These are phyloP conservation scores for Trichoplusia ni DNA, from an alignment of 1,140 invertebrate genomes.

Conservation along the genomic window DNA sequence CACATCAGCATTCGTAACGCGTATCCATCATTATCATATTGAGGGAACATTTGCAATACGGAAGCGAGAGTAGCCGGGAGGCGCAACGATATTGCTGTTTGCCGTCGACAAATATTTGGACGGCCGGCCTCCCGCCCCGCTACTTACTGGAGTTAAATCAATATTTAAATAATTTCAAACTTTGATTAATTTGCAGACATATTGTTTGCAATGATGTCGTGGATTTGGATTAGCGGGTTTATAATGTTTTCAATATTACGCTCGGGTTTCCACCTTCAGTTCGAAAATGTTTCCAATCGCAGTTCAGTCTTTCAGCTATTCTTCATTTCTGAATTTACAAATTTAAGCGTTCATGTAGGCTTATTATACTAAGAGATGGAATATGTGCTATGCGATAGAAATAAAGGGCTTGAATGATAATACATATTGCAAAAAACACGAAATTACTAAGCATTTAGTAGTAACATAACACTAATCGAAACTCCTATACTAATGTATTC, in stretches of 20 bases:
- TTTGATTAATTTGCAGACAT: slow-evolving; percentile 78
- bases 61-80: slow-evolving; percentile 60
- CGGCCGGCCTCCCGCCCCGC: slow-evolving; percentile 55
- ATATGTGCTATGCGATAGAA: too few relatives aligned
- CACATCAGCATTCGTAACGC: slow-evolving; percentile 59
- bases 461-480: too few relatives aligned
- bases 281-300: too few relatives aligned
- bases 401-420: too few relatives aligned
- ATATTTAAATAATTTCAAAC: slow-evolving; percentile 79
- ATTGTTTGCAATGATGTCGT: slow-evolving; percentile 76
- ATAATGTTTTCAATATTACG: slow-evolving; percentile 18
- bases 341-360: too few relatives aligned
- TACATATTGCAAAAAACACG: too few relatives aligned
- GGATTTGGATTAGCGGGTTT: slow-evolving; percentile 41
- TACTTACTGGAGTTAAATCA: slow-evolving; percentile 79
- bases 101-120: slow-evolving; percentile 67
- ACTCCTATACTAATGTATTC: neutral
- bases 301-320: too few relatives aligned
- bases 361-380: too few relatives aligned
- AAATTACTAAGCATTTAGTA: too few relatives aligned
- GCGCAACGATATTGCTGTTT: slow-evolving; percentile 78
- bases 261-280: neutral
- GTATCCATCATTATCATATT: slow-evolving; percentile 70
- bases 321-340: too few relatives aligned
- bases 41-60: slow-evolving; percentile 53